A percentile compares a stretch with the other conserved stretches of the same genome.
phyloP scores from a whole-genome alignment of 2,113 vertebrate genomes.

The Holacanthus passer region DNA sequence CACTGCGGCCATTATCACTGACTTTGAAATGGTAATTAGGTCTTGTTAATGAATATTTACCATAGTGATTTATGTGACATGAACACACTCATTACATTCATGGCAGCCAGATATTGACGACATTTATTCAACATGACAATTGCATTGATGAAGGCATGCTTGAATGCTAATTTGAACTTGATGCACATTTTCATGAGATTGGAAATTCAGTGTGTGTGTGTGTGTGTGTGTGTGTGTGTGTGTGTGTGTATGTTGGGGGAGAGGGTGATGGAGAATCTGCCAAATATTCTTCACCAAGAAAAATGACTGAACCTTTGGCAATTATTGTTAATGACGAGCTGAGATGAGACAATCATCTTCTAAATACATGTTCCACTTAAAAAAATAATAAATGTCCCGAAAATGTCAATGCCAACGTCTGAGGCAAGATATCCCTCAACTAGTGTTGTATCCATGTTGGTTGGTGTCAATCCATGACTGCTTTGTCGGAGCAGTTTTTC shows the following conservation, averaged over 20 bases:
- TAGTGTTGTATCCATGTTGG: not conserved
- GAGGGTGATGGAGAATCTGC: not conserved
- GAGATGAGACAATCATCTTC: not conserved
- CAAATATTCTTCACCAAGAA: not conserved
- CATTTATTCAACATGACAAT: constrained; percentile 61
- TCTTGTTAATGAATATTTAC: constrained; percentile 74
- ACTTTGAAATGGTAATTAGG: constrained; percentile 73
- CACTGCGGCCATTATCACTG: constrained; percentile 51
- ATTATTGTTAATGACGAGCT: not conserved
- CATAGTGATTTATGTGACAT: constrained; percentile 62
- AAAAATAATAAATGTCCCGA: too few relatives aligned
- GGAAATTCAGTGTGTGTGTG: not conserved
- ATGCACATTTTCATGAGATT: constrained; percentile 14
- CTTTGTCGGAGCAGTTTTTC: not conserved
- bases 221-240: not conserved
- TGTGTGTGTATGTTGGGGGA: too few relatives aligned
- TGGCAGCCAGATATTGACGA: constrained; percentile 33
- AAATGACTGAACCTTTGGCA: not conserved
- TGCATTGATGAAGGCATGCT: constrained; percentile 18
- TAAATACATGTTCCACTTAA: not conserved
- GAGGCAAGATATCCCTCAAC: not conserved
- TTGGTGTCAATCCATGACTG: not conserved
- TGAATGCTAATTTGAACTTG: constrained; percentile 41
- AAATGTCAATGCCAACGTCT: too few relatives aligned
- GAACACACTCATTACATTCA: constrained; percentile 60